Evolutionary conservation across 2,113 vertebrate genomes (phyloP).

Genomic region (Edolisoma coerulescens): DNA sequence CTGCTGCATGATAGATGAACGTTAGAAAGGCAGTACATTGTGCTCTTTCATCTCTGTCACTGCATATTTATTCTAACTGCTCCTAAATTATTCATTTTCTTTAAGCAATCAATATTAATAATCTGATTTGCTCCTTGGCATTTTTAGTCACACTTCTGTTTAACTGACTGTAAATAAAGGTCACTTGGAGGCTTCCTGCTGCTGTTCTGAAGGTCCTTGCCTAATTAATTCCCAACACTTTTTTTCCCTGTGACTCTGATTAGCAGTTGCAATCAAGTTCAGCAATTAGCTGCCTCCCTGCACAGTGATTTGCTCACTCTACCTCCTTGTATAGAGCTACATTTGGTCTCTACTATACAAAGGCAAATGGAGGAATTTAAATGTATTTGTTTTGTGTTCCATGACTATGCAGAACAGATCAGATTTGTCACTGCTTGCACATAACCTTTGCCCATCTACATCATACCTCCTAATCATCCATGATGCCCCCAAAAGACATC

Average conservation of each 20-base stretch:
- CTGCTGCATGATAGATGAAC: slow-evolving; percentile 66
- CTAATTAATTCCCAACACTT: slow-evolving; percentile 84
- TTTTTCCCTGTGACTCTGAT: slow-evolving; percentile 78
- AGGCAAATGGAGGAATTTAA: slow-evolving; percentile 42
- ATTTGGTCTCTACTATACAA: slow-evolving; percentile 29
- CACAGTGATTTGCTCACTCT: slow-evolving; percentile 68
- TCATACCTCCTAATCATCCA: not conserved
- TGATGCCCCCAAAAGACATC: not conserved
- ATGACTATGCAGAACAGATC: slow-evolving; percentile 39
- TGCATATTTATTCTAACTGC: slow-evolving; percentile 81
- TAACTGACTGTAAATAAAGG: slow-evolving; percentile 90
- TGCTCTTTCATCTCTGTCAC: slow-evolving; percentile 76
- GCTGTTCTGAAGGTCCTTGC: slow-evolving; percentile 82
- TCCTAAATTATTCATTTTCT: slow-evolving; percentile 89
- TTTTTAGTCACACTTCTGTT: slow-evolving; percentile 87
- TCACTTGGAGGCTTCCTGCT: slow-evolving; percentile 84
- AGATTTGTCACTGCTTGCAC: not conserved
- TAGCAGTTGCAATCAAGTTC: slow-evolving; percentile 84
- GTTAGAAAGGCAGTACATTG: slow-evolving; percentile 63
- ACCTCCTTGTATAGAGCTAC: slow-evolving; percentile 35
- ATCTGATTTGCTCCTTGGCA: slow-evolving; percentile 84
- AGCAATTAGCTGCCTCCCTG: slow-evolving; percentile 79
- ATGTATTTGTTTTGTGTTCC: slow-evolving; percentile 12
- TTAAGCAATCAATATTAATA: slow-evolving; percentile 90
- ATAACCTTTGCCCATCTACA: not conserved